Base-by-base conservation (phyloP, 2,797 vertebrate genomes). In the Crax fasciolata region DNA sequence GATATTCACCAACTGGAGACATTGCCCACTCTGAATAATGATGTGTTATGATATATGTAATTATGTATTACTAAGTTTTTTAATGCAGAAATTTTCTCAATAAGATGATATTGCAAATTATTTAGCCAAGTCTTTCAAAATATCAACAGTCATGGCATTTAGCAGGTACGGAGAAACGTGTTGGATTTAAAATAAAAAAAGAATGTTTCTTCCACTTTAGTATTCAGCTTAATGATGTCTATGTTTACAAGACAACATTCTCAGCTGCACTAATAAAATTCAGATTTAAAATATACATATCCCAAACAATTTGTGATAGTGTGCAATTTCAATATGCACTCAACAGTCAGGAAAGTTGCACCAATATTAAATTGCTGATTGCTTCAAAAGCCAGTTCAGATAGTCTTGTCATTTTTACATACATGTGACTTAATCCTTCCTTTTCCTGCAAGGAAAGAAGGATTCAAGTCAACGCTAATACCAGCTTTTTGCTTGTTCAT, bases 51-150 rank as follows among this genome's bases (percentile, higher is more conserved):
- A n/a, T n/a, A n/a, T n/a, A n/a, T n/a, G n/a, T n/a, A n/a, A 88
- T 67, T 73, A 88, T 19, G 46, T 84, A 84, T 74, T 84, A 72
- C 35, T 19, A 41, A 72, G 46, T 68, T 90, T 87, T 93, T 90
- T 78, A 84, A 91, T 2, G 10, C 19, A 78, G 30, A 65, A 39
- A 70, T 38, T 93, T 94, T 86, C 54, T 88, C 46, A 72, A 16
- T 41, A 80, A 92, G 10, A 30, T 58, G 43, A 51, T 81, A 78
- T 2, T 75, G 63, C 59, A 90, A 75, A 90, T 90, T 84, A 46
- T 68, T 85, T 41, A 87, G 21, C 11, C 54, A 80, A 65, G 11
- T 81, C 39, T 89, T 85, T 73, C 59, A 89, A 84, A 76, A 65
- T 46, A 77, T 27, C 39, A 43, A 30, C 5, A 58, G 19, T 63